phyloP scores from a whole-genome alignment of 2,797 vertebrate genomes.

The Sebastes flavidus region DNA sequence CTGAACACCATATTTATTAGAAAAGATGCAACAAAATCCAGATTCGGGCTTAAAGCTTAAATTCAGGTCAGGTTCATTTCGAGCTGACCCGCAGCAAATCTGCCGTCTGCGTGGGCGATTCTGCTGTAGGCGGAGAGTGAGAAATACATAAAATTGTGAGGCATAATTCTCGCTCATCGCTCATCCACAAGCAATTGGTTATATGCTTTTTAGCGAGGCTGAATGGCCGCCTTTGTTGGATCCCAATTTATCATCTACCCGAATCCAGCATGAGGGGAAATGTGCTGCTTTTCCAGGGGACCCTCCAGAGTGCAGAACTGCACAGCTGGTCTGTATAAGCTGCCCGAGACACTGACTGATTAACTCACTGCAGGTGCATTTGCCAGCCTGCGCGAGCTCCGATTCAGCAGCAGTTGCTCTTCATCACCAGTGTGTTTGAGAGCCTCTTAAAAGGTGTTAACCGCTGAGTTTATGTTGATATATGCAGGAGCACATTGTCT shows the following conservation, averaged over 20 bases:
- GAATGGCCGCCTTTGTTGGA: slow-evolving; percentile 62
- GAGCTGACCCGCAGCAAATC: not conserved
- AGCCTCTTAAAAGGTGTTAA: slow-evolving; percentile 27
- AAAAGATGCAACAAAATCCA: not conserved
- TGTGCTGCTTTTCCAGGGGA: slow-evolving; percentile 46
- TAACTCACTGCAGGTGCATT: slow-evolving; percentile 71
- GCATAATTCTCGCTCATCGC: slow-evolving; percentile 53
- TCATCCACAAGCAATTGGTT: slow-evolving; percentile 59
- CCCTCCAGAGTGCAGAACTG: slow-evolving; percentile 47
- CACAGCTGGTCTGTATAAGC: slow-evolving; percentile 70
- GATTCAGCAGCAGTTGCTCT: slow-evolving; percentile 47
- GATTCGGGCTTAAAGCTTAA: not conserved
- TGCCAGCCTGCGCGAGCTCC: slow-evolving; percentile 16
- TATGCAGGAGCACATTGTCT: not conserved
- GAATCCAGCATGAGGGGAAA: slow-evolving; percentile 31
- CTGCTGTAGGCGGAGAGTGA: slow-evolving; percentile 3
- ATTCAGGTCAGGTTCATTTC: slow-evolving; percentile 4
- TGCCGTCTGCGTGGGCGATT: not conserved
- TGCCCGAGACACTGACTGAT: slow-evolving; percentile 66
- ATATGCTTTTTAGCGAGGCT: slow-evolving; percentile 51
- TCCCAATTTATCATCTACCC: slow-evolving; percentile 62
- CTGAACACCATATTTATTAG: not conserved
- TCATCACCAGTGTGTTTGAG: slow-evolving; percentile 32
- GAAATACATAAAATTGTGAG: slow-evolving; percentile 32
- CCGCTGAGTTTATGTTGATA: slow-evolving; percentile 16